A percentile compares a stretch with the other conserved stretches of the same genome.
Conservation (phyloP, 1,140 invertebrate species). For the Mesaphorura yosii region DNA sequence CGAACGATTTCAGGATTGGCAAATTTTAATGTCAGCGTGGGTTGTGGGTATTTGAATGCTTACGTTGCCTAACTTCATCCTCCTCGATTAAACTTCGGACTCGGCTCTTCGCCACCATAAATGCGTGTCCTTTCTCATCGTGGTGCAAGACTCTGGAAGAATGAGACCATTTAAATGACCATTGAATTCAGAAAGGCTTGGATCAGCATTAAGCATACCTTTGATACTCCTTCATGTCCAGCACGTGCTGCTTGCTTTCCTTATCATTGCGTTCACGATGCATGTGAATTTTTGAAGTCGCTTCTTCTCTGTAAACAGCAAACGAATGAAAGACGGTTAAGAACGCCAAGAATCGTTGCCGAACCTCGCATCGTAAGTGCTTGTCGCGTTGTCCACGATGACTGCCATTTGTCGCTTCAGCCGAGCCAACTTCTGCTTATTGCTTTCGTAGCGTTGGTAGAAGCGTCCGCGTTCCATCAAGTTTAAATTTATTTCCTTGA, state of each 20-base stretch:
- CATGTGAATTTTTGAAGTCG: conserved; percentile 17
- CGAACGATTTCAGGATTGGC: background rate
- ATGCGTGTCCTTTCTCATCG: conserved; percentile 23
- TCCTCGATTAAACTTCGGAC: conserved; percentile 14
- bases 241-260: conserved; percentile 24
- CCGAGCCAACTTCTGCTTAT: conserved; percentile 10
- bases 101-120: conserved; percentile 18
- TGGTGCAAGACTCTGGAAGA: conserved; percentile 22
- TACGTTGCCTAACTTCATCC: conserved; percentile 1
- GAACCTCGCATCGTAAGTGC: conserved; percentile 22
- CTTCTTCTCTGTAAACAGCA: conserved; percentile 19
- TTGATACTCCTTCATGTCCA: conserved; percentile 27
- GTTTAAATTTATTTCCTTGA: conserved; percentile 22
- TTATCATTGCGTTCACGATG: conserved; percentile 27
- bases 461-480: conserved; percentile 22
- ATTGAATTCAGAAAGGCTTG: no score
- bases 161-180: no score
- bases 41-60: background rate
- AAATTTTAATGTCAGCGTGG: background rate
- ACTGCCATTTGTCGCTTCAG: conserved; percentile 24
- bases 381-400: conserved; percentile 19
- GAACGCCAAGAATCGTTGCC: background rate
- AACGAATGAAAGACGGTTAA: background rate
- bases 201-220: no score
- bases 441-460: conserved; percentile 5